A percentile compares a stretch with the other conserved stretches of the same genome.
Evolutionary conservation across 2,888 invertebrate species (phyloP).

Genomic region (Zaprionus obscuricornis): DNA sequence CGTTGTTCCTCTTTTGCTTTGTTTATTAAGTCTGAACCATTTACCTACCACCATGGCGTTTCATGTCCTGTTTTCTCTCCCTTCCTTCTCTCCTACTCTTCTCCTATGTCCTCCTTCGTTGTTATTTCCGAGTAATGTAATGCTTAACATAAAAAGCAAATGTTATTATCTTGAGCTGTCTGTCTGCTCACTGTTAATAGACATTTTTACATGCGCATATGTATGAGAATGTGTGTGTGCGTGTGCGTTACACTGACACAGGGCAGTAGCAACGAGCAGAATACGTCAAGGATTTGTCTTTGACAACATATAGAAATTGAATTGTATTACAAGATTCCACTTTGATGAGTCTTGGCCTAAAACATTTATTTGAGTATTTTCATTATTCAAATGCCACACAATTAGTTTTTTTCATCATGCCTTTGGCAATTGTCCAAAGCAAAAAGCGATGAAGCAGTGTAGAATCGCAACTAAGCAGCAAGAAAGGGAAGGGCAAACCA

Average conservation of each 20-base stretch:
- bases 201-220: constrained; percentile 35
- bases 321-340: constrained; percentile 70
- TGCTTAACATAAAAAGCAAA: constrained; percentile 51
- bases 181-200: constrained; percentile 65
- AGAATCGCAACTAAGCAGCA: constrained; percentile 23
- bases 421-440: constrained; percentile 48
- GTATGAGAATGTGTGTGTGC: constrained; percentile 3
- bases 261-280: constrained; percentile 8
- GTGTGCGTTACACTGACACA: constrained; percentile 1
- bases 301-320: constrained; percentile 31
- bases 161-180: constrained; percentile 43
- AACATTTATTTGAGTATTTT: constrained; percentile 21
- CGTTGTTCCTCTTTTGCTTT: not conserved
- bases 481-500: constrained; percentile 35
- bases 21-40: constrained; percentile 34
- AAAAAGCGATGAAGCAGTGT: not conserved
- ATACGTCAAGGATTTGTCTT: constrained; percentile 55
- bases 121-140: constrained; percentile 21
- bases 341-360: constrained; percentile 53
- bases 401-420: constrained; percentile 67
- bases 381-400: constrained; percentile 58
- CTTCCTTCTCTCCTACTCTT: constrained; percentile 12
- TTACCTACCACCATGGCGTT: constrained; percentile 58
- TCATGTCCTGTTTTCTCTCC: constrained; percentile 28
- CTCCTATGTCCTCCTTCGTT: constrained; percentile 32